Percentiles rank a stretch among this genome's conserved stretches.
These are phyloP conservation scores for Plagodis pulveraria DNA, from an alignment of 2,888 invertebrate species.

Conservation along the genomic window DNA sequence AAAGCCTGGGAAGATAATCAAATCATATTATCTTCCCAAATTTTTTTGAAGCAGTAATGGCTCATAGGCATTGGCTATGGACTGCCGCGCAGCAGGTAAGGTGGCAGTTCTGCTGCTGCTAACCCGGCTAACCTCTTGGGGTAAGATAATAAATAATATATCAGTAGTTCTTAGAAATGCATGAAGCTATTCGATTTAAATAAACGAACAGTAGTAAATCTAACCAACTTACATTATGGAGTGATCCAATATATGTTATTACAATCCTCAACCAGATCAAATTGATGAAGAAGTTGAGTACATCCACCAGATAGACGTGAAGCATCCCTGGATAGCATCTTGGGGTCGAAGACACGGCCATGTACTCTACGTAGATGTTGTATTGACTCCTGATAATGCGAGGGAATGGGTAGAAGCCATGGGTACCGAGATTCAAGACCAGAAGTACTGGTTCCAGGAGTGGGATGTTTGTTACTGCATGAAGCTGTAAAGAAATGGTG, in stretches of 20 bases:
- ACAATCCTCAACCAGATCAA: constrained; percentile 68
- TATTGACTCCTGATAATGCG: constrained; percentile 52
- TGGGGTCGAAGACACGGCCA: constrained; percentile 43
- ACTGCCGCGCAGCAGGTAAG: too few species aligned
- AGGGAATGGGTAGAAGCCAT: constrained; percentile 70
- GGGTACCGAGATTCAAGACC: constrained; percentile 67
- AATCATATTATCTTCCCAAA: too few species aligned
- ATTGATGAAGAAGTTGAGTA: constrained; percentile 64
- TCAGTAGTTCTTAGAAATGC: not conserved
- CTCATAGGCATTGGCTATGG: too few species aligned
- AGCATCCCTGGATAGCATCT: constrained; percentile 69
- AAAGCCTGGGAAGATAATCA: too few species aligned
- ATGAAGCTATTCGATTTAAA: not conserved
- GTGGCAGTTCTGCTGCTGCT: too few species aligned
- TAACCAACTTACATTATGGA: constrained; percentile 58
- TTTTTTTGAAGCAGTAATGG: too few species aligned
- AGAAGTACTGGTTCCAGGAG: constrained; percentile 61
- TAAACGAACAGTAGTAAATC: not conserved
- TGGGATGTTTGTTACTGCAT: constrained; percentile 46
- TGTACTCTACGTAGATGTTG: constrained; percentile 52
- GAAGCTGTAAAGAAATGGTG: constrained; percentile 50
- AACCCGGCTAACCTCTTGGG: too few species aligned
- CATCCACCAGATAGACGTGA: constrained; percentile 60
- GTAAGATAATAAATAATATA: too few species aligned
- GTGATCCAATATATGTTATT: constrained; percentile 53